Evolutionary conservation across 1,140 invertebrate species (phyloP).

Genomic region (Dreissena polymorpha): DNA sequence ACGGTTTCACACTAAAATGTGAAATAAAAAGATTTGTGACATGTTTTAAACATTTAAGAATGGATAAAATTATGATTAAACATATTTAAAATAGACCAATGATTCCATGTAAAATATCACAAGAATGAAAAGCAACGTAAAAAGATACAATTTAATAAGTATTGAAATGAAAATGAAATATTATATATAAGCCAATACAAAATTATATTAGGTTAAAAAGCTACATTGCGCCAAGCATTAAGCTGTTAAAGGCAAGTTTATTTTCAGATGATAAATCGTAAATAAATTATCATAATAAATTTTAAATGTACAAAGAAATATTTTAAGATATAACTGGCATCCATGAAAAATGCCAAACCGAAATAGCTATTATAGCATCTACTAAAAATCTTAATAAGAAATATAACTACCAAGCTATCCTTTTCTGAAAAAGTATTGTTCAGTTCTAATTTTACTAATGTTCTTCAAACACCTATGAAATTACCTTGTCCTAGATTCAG

Average conservation of each 20-base stretch:
- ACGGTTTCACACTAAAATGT: not conserved
- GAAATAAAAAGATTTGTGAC: not conserved
- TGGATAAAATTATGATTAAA: not conserved
- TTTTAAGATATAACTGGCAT: not conserved
- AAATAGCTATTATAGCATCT: not conserved
- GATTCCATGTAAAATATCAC: not conserved
- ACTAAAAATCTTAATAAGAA: not conserved
- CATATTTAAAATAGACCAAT: not conserved
- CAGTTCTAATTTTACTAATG: not conserved
- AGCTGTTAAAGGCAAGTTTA: not conserved
- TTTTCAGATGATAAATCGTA: not conserved
- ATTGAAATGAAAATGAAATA: not conserved
- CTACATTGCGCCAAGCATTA: not conserved
- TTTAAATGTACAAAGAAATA: not conserved
- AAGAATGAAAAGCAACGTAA: not conserved
- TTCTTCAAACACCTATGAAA: conserved; percentile 19
- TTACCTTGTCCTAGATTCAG: conserved; percentile 36
- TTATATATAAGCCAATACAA: not conserved
- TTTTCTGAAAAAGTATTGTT: not conserved
- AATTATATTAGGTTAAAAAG: not conserved
- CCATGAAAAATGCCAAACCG: not conserved
- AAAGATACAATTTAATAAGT: not conserved
- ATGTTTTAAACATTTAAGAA: not conserved
- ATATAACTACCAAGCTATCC: not conserved
- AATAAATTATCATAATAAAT: not conserved